Conservation (phyloP, 2,797 vertebrate species). For the Microhierax caerulescens region DNA sequence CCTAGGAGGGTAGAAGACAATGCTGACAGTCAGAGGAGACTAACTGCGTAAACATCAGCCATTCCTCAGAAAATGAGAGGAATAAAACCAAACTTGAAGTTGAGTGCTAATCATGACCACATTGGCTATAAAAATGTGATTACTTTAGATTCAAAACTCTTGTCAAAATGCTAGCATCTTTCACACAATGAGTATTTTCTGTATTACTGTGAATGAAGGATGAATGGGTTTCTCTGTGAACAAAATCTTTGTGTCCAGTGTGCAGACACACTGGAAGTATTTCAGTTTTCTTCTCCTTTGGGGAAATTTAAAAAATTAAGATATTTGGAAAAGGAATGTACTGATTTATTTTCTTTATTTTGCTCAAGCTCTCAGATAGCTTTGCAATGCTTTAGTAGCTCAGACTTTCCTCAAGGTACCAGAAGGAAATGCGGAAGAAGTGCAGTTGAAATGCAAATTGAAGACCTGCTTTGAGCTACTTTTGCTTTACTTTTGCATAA, state of each 20-base stretch:
- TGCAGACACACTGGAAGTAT: neutral
- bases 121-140: neutral
- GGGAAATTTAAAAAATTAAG: neutral
- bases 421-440: neutral
- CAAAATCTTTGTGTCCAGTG: neutral
- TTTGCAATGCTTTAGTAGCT: neutral
- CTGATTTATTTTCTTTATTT: conserved; percentile 7
- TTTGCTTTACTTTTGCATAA: conserved; percentile 3
- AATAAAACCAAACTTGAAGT: neutral
- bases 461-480: conserved; percentile 13
- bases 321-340: neutral
- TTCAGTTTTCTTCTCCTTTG: neutral
- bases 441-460: conserved; percentile 28
- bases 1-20: neutral
- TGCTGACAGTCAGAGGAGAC: neutral
- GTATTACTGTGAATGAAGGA: neutral
- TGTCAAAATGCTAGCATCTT: neutral
- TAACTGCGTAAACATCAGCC: neutral
- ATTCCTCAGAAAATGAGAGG: neutral
- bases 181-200: neutral
- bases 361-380: neutral
- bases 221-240: neutral
- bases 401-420: neutral
- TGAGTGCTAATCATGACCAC: neutral
- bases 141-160: neutral